Conservation (phyloP, 2,113 vertebrate genomes). For the Nipponia nippon region DNA sequence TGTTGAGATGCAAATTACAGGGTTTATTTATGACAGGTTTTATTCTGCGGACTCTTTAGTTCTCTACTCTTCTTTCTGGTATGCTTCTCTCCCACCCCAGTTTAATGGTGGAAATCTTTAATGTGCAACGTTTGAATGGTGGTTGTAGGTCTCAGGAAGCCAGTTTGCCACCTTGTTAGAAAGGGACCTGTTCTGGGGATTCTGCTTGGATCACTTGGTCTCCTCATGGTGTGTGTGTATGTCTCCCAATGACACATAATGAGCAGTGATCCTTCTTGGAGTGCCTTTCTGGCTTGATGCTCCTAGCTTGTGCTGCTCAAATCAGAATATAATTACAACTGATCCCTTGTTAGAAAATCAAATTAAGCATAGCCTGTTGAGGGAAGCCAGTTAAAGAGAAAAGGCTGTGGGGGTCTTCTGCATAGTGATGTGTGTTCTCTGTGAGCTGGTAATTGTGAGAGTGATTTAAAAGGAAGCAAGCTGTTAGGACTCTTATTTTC, state of each 20-base stretch:
- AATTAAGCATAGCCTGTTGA: neutral
- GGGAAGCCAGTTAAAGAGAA: neutral
- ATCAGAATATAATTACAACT: neutral
- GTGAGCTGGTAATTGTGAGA: neutral
- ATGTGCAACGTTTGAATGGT: neutral
- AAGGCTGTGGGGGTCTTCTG: neutral
- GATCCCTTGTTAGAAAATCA: neutral
- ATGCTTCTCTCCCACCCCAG: neutral
- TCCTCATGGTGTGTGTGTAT: rapidly evolving
- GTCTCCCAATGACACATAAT: rapidly evolving
- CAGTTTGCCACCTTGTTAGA: neutral
- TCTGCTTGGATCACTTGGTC: neutral
- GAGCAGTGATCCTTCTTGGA: neutral
- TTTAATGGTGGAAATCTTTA: neutral
- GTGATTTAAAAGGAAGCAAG: neutral
- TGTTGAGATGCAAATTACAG: neutral
- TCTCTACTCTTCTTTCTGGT: neutral
- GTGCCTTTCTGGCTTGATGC: neutral
- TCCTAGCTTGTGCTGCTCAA: neutral
- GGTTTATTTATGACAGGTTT: neutral
- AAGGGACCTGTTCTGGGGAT: neutral
- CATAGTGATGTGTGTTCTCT: neutral
- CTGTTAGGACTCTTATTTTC: neutral
- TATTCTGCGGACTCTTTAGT: neutral
- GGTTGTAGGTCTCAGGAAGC: neutral